phyloP scores from a whole-genome alignment of 2,888 invertebrate genomes.

The Watsonalla cultraria region DNA sequence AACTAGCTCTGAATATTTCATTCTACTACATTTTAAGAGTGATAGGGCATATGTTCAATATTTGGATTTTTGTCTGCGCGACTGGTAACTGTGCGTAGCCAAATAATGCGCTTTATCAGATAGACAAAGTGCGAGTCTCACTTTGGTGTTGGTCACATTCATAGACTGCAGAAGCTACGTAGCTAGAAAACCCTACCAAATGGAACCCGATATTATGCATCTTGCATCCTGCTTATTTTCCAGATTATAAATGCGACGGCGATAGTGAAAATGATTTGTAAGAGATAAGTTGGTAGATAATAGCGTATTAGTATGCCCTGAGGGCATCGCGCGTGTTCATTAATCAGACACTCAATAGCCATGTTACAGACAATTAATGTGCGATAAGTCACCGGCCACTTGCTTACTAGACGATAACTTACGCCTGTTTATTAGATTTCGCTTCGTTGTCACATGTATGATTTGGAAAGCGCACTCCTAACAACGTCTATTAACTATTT shows the following conservation, averaged over 20 bases:
- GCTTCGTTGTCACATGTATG: conserved; percentile 27
- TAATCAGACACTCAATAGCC: conserved; percentile 39
- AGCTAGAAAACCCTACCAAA: too few species aligned
- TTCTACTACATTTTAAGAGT: too few species aligned
- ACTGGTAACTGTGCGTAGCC: too few species aligned
- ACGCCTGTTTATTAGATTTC: conserved; percentile 23
- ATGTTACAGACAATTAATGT: conserved; percentile 51
- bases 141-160: too few species aligned
- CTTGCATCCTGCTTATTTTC: neutral
- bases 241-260: neutral
- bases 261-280: neutral
- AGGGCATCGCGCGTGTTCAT: conserved; percentile 24
- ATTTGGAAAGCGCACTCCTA: conserved; percentile 24
- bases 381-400: conserved; percentile 42
- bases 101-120: too few species aligned
- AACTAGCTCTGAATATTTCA: conserved; percentile 1
- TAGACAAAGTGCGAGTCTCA: too few species aligned
- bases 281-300: neutral
- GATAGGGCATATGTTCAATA: too few species aligned
- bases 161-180: too few species aligned
- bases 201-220: neutral
- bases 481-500: conserved; percentile 15
- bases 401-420: conserved; percentile 34
- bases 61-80: too few species aligned
- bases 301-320: conserved; percentile 5